phyloP scores from a whole-genome alignment of 2,888 invertebrate species.

The Calliphora vomitoria region DNA sequence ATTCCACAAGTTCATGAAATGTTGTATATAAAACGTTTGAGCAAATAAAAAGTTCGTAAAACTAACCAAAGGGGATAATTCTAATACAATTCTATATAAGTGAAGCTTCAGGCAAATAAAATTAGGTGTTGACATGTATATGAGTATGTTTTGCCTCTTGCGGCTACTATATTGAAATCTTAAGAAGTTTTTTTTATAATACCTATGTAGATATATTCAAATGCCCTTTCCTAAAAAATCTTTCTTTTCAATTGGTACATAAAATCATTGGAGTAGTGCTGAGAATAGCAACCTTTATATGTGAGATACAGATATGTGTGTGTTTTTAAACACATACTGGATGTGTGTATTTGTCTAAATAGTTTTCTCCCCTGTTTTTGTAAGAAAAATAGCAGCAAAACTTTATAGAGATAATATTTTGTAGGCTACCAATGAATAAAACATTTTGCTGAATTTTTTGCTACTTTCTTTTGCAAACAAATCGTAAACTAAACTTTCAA shows the following conservation, averaged over 20 bases:
- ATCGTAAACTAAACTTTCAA: constrained; percentile 26
- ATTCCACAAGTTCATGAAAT: no score
- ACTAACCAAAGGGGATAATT: not conserved
- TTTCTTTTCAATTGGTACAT: not conserved
- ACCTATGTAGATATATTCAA: not conserved
- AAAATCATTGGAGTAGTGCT: not conserved
- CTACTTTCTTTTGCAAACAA: constrained; percentile 12
- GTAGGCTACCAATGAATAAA: constrained; percentile 62
- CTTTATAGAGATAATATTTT: constrained; percentile 59
- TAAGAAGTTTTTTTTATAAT: not conserved
- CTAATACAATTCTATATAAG: not conserved
- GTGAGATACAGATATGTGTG: not conserved
- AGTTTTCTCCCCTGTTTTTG: not conserved
- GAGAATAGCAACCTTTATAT: not conserved
- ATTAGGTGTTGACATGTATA: constrained; percentile 10
- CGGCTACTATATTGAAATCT: not conserved
- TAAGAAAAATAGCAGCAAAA: constrained; percentile 1
- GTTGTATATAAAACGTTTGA: not conserved
- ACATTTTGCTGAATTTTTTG: constrained; percentile 29
- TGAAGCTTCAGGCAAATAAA: not conserved
- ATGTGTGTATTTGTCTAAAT: not conserved
- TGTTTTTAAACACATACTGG: not conserved
- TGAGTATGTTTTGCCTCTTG: not conserved
- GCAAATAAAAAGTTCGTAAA: not conserved
- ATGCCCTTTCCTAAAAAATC: not conserved